These are phyloP conservation scores for Sebastes itinus DNA, from an alignment of 2,797 vertebrate species.

Conservation along the genomic window DNA sequence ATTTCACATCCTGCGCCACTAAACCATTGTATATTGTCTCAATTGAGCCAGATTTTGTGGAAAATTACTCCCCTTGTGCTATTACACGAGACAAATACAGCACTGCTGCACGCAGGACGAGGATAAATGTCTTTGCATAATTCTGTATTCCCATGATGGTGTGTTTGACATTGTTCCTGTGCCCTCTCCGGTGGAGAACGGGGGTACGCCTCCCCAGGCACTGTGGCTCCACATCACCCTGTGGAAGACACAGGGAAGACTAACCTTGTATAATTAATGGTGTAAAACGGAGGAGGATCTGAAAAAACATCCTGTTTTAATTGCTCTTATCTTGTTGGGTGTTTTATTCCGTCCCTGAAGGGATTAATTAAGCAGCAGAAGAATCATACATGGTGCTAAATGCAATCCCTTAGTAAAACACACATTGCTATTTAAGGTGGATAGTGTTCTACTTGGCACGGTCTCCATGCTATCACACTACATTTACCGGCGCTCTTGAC, in stretches of 20 bases:
- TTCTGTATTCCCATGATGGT: slow-evolving; percentile 58
- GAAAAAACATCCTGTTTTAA: slow-evolving; percentile 68
- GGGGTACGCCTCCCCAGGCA: slow-evolving; percentile 49
- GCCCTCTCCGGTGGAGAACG: slow-evolving; percentile 59
- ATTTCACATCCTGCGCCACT: slow-evolving; percentile 32
- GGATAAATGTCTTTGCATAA: slow-evolving; percentile 65
- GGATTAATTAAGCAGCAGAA: slow-evolving; percentile 67
- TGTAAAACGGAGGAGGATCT: slow-evolving; percentile 60
- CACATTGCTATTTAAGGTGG: slow-evolving; percentile 52
- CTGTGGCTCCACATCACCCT: slow-evolving; percentile 47
- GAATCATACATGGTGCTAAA: slow-evolving; percentile 58
- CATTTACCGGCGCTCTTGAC: slow-evolving; percentile 18
- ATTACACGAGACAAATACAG: slow-evolving; percentile 20
- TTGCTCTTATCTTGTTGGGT: slow-evolving; percentile 69
- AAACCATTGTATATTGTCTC: slow-evolving; percentile 39
- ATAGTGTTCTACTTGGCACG: slow-evolving; percentile 18
- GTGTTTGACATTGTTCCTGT: slow-evolving; percentile 75
- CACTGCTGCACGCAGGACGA: slow-evolving; percentile 18
- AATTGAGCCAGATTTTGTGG: slow-evolving; percentile 37
- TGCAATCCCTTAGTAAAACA: slow-evolving; percentile 69
- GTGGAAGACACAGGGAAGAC: slow-evolving; percentile 56
- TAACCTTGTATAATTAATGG: slow-evolving; percentile 79
- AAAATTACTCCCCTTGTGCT: slow-evolving; percentile 40
- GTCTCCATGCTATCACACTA: slow-evolving; percentile 7
- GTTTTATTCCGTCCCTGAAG: slow-evolving; percentile 67